Conservation (phyloP, 2,888 invertebrate genomes). For the Alloscopus bannaensis region DNA sequence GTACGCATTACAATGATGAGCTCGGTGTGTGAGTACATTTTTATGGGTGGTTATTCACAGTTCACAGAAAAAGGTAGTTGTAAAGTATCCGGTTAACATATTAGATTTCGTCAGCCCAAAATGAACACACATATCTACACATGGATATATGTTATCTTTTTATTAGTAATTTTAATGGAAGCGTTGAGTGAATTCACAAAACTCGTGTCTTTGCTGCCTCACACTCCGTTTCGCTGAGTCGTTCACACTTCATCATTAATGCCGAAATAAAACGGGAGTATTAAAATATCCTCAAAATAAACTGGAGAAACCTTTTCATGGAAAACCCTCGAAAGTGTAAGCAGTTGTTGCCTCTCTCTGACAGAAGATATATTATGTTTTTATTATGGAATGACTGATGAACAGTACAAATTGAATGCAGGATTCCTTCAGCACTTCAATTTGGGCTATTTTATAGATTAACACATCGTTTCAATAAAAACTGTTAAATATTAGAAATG, state of each 20-base stretch:
- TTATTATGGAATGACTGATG: not conserved
- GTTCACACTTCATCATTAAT: constrained; percentile 18
- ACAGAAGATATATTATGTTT: not conserved
- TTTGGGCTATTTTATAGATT: not conserved
- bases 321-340: too few species aligned
- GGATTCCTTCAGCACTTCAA: not conserved
- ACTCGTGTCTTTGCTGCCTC: not conserved
- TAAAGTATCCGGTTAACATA: too few species aligned
- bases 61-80: constrained; percentile 23
- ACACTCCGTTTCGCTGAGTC: not conserved
- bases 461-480: too few species aligned
- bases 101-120: too few species aligned
- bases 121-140: not conserved
- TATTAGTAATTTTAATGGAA: not conserved
- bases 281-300: not conserved
- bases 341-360: too few species aligned
- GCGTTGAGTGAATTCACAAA: constrained; percentile 1
- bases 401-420: not conserved
- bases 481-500: too few species aligned
- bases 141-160: not conserved
- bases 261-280: not conserved
- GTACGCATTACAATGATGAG: constrained; percentile 49
- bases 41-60: constrained; percentile 53
- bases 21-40: constrained; percentile 31
- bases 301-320: too few species aligned